Percentiles rank a stretch among this genome's conserved stretches.
These are phyloP conservation scores for Phytoseiulus persimilis DNA, from an alignment of 2,888 invertebrate species.

Conservation along the genomic window DNA sequence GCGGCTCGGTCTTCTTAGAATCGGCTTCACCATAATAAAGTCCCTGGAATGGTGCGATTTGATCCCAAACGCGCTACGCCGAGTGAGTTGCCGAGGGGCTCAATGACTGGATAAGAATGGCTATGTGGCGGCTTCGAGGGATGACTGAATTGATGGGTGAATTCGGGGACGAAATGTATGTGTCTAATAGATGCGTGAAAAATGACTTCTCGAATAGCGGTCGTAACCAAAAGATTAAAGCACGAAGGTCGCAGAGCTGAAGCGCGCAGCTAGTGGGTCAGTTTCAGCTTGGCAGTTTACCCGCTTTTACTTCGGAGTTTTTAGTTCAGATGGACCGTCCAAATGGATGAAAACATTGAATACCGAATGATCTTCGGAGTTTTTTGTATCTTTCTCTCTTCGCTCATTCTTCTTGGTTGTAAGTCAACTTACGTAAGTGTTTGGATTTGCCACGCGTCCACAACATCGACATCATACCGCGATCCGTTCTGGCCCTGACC, in stretches of 20 bases:
- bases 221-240: not conserved
- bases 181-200: constrained; percentile 5
- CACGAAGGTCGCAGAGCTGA: not conserved
- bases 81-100: not conserved
- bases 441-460: not conserved
- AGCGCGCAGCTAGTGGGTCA: not conserved
- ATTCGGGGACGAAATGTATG: not conserved
- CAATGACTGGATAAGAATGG: not conserved
- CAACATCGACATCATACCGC: not conserved
- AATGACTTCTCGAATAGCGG: not conserved
- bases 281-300: not conserved
- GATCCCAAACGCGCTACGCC: not conserved
- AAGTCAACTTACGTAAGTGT: not conserved
- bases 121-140: not conserved
- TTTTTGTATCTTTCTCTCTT: not conserved
- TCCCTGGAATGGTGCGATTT: not conserved
- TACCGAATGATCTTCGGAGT: not conserved
- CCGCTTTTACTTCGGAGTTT: not conserved
- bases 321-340: not conserved
- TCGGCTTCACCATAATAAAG: not conserved
- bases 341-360: not conserved
- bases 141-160: not conserved
- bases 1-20: too few relatives aligned
- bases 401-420: not conserved
- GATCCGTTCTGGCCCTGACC: constrained; percentile 5